Evolutionary conservation across 2,113 vertebrate genomes (phyloP).

Genomic region (Bothrops jararaca): DNA sequence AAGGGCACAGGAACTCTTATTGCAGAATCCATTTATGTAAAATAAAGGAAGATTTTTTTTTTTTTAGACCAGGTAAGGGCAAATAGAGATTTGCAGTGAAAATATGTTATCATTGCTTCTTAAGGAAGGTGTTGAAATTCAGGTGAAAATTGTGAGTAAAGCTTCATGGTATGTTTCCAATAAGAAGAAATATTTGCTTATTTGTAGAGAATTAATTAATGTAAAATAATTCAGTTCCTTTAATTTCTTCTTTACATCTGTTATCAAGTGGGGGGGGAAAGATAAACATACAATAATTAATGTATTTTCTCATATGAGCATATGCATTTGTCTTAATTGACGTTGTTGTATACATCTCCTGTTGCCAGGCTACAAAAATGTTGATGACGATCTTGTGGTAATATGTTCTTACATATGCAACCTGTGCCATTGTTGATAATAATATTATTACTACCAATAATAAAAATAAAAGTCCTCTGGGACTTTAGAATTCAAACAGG

Average conservation of each 20-base stretch:
- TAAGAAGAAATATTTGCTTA: not conserved
- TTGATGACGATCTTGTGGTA: constrained; percentile 29
- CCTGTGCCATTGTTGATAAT: not conserved
- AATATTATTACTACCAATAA: not conserved
- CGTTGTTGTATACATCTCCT: not conserved
- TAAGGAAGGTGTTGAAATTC: constrained; percentile 5
- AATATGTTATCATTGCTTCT: constrained; percentile 6
- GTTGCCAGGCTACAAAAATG: constrained; percentile 29
- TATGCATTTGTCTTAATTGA: constrained; percentile 13
- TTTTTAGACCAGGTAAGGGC: constrained; percentile 18
- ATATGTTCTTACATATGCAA: constrained; percentile 1
- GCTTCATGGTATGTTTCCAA: constrained; percentile 6
- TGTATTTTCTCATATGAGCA: not conserved
- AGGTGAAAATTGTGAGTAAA: constrained; percentile 3
- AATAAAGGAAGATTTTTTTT: constrained; percentile 41
- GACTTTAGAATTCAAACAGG: not conserved
- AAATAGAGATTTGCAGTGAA: constrained; percentile 26
- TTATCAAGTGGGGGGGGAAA: constrained; percentile 19
- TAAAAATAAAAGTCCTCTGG: not conserved
- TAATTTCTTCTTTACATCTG: constrained; percentile 6
- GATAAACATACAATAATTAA: not conserved
- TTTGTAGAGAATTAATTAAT: constrained; percentile 18
- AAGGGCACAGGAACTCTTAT: constrained; percentile 65
- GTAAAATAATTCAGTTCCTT: constrained; percentile 25
- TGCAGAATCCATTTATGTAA: constrained; percentile 58